Percentiles rank a stretch among this genome's conserved stretches.
These are phyloP conservation scores for Drosophila erecta DNA, from an alignment of 1,140 invertebrate genomes.

Conservation along the genomic window DNA sequence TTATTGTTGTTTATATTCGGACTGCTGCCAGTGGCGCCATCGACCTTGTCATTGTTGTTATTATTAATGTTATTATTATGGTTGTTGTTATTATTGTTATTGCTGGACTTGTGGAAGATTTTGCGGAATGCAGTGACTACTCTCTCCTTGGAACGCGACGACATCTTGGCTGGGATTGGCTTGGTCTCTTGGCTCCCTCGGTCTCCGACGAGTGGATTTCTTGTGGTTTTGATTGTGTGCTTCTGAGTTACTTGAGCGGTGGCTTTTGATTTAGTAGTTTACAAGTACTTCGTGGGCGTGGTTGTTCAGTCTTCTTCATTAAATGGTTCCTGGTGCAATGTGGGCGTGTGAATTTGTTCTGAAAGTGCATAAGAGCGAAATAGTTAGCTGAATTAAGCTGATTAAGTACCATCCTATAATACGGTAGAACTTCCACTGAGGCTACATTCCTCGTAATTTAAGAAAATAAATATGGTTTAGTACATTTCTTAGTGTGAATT, in stretches of 20 bases:
- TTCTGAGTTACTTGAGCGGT: constrained; percentile 27
- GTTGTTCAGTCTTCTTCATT: constrained; percentile 60
- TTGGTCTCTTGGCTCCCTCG: constrained; percentile 7
- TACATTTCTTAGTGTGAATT: too few relatives aligned
- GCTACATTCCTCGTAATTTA: too few relatives aligned
- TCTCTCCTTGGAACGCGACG: constrained; percentile 90
- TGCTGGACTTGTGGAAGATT: constrained; percentile 87
- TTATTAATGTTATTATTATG: constrained; percentile 85
- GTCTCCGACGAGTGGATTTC: constrained; percentile 2
- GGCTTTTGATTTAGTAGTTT: constrained; percentile 47
- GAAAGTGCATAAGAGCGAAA: background rate
- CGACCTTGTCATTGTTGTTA: constrained; percentile 86
- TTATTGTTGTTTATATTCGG: constrained; percentile 30
- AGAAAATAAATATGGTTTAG: too few relatives aligned
- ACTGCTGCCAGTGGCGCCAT: constrained; percentile 49
- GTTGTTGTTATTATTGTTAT: constrained; percentile 86
- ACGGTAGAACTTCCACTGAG: too few relatives aligned
- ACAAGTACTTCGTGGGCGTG: constrained; percentile 35
- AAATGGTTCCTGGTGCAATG: constrained; percentile 37
- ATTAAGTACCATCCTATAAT: too few relatives aligned
- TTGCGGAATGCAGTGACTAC: constrained; percentile 91
- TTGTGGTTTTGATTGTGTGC: constrained; percentile 1
- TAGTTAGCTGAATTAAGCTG: background rate
- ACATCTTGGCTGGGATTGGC: constrained; percentile 85
- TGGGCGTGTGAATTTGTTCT: constrained; percentile 13